phyloP scores from a whole-genome alignment of 2,113 vertebrate species.

The Marmota flaviventris region DNA sequence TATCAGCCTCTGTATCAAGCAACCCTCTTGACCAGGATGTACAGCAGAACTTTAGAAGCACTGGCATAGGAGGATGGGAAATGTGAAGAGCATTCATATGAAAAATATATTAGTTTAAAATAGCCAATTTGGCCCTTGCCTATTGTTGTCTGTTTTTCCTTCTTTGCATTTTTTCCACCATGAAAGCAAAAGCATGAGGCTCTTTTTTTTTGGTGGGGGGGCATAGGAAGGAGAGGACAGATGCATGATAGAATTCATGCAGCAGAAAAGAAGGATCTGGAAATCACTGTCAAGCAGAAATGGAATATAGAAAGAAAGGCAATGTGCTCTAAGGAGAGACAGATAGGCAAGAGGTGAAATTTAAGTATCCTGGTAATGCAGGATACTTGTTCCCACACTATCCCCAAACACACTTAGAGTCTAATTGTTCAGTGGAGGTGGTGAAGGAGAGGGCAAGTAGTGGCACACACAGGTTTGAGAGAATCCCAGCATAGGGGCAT shows the following conservation, averaged over 20 bases:
- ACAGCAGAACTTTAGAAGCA: not conserved
- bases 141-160: not conserved
- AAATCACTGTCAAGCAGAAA: not conserved
- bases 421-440: not conserved
- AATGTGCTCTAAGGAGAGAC: not conserved
- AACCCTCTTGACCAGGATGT: too few species aligned
- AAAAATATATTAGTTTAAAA: not conserved
- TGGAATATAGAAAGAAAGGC: not conserved
- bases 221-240: not conserved
- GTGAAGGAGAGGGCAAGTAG: not conserved
- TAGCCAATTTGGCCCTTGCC: too few species aligned
- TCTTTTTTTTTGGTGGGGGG: too few species aligned
- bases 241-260: rapidly evolving
- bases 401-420: not conserved
- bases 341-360: not conserved
- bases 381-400: not conserved
- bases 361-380: not conserved
- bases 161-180: not conserved
- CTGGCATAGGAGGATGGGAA: rapidly evolving
- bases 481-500: not conserved
- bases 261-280: not conserved
- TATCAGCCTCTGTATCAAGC: not conserved
- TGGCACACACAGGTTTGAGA: not conserved
- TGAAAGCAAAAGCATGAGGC: not conserved
- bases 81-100: not conserved